These are phyloP conservation scores for Hycleus phaleratus DNA, from an alignment of 1,140 invertebrate species.

Conservation along the genomic window DNA sequence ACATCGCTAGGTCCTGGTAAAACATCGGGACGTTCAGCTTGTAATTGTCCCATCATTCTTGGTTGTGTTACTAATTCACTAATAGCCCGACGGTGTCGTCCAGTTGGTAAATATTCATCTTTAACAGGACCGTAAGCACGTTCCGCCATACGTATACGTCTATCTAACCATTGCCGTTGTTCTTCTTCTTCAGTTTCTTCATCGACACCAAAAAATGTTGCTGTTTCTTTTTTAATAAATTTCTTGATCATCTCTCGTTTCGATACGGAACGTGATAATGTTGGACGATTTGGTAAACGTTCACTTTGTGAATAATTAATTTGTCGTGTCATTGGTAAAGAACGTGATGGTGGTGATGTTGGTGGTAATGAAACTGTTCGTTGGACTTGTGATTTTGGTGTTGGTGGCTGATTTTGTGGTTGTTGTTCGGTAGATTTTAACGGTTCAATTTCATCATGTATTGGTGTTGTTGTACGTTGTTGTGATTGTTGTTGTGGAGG, in stretches of 20 bases:
- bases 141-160: constrained; percentile 60
- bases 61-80: constrained; percentile 21
- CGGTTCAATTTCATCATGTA: not conserved
- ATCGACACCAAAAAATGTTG: constrained; percentile 71
- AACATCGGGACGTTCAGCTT: constrained; percentile 34
- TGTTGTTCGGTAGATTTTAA: constrained; percentile 6
- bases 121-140: constrained; percentile 38
- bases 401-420: constrained; percentile 2
- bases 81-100: constrained; percentile 13
- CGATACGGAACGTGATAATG: constrained; percentile 39
- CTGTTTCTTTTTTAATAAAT: constrained; percentile 67
- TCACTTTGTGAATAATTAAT: constrained; percentile 36
- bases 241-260: constrained; percentile 46
- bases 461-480: constrained; percentile 3
- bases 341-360: constrained; percentile 34
- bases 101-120: constrained; percentile 31
- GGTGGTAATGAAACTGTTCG: constrained; percentile 41
- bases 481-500: constrained; percentile 15
- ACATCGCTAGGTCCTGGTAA: constrained; percentile 34
- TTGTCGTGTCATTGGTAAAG: constrained; percentile 37
- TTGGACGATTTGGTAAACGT: constrained; percentile 27
- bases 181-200: constrained; percentile 63
- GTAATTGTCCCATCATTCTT: constrained; percentile 20
- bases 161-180: constrained; percentile 63
- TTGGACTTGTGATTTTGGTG: constrained; percentile 17